phyloP scores from a whole-genome alignment of 2,113 vertebrate species.

The Podocnemis expansa region DNA sequence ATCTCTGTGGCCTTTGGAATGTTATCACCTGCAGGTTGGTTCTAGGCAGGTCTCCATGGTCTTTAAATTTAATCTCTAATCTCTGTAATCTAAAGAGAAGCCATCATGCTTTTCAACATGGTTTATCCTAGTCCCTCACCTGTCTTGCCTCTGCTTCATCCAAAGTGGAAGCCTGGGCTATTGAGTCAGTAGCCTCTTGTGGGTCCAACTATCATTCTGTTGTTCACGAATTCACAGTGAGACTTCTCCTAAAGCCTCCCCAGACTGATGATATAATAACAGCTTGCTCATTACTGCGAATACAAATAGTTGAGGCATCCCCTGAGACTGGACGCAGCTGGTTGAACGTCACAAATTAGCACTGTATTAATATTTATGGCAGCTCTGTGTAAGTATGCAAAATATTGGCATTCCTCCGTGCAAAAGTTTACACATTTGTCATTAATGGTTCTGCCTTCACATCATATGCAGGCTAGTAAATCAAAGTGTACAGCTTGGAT shows the following conservation, averaged over 20 bases:
- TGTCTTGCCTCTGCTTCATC: conserved; percentile 4
- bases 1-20: background rate
- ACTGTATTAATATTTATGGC: conserved; percentile 74
- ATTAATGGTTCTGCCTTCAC: conserved; percentile 48
- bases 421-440: conserved; percentile 74
- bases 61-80: background rate
- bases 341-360: conserved; percentile 73
- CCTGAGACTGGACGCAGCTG: conserved; percentile 74
- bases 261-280: conserved; percentile 76
- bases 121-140: background rate
- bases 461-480: conserved; percentile 18
- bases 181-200: background rate
- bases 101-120: background rate
- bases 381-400: conserved; percentile 63
- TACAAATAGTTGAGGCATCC: conserved; percentile 75
- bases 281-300: conserved; percentile 74
- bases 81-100: background rate
- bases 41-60: background rate
- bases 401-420: conserved; percentile 70
- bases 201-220: conserved; percentile 15
- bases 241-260: conserved; percentile 69
- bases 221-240: conserved; percentile 42
- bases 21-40: background rate
- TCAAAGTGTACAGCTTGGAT: background rate
- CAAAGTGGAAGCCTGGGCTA: background rate